Base-by-base conservation (phyloP, 1,140 invertebrate genomes). In the Bombus consobrinus region DNA sequence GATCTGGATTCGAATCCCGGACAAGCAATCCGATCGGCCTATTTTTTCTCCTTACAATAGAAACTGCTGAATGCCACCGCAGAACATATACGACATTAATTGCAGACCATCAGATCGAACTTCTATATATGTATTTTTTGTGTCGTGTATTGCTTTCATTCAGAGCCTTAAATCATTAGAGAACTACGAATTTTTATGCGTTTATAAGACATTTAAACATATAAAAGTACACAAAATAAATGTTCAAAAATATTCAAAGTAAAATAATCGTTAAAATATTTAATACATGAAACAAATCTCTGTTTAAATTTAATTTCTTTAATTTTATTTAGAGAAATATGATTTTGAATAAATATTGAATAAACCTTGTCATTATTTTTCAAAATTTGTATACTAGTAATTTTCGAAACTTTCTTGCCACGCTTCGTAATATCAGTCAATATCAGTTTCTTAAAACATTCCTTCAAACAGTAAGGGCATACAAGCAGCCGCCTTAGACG, bases 71-170 rank as follows among this genome's bases (percentile, higher is more conserved):
- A 80, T 69, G 25, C 64, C 41, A 37, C 25, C 53, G 12, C n/a
- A 8, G 10, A 81, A 62, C 53, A 39, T 73, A 43, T 59, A 72
- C 9, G 69, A 62, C 80, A 43, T 74, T 81, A 81, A 81, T 81
- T 74, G 53, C 53, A 28, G 12, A 5, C 53, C 37, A 59, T 41
- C 47, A 8, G 28, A 32, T 81, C 32, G n/a, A 68, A 47, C n/a
- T 18, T 25, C 10, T 22, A 15, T 62, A 3, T 34, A 15, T 62
- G 5, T 34, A 25, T n/a, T 28, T 34, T 41, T 15, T 18, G 9
- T 10, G 28, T 9, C 69, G 12, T 39, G 28, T 71, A 43, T 41
- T 25, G 2, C 39, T 71, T 13, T 5, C 9, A 5, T 37, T 39
- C 9, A n/a, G n/a, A 18, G 13, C 2, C 13, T 68, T 22, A 34